phyloP scores from a whole-genome alignment of 2,797 vertebrate species.

The Phoebastria nigripes region DNA sequence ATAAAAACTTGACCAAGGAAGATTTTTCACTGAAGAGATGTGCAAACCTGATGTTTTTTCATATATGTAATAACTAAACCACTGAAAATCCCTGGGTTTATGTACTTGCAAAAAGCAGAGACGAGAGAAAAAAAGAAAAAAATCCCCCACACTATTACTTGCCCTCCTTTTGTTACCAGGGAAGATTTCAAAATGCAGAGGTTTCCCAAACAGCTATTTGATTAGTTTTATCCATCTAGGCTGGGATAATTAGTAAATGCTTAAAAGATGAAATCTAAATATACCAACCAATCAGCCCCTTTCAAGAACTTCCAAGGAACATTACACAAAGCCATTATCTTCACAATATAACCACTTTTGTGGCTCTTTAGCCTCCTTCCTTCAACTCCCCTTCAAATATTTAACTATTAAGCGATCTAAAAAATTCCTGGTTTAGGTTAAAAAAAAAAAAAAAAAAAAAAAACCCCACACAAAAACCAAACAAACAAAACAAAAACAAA shows the following conservation, averaged over 20 bases:
- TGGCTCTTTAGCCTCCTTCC: neutral
- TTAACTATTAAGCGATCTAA: neutral
- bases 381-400: neutral
- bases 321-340: slow-evolving; percentile 54
- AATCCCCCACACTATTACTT: neutral
- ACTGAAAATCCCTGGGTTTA: neutral
- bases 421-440: neutral
- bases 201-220: slow-evolving; percentile 65
- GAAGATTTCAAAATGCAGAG: slow-evolving; percentile 52
- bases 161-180: slow-evolving; percentile 29
- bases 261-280: slow-evolving; percentile 73
- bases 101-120: neutral
- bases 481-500: neutral
- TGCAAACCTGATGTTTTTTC: neutral
- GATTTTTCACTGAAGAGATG: neutral
- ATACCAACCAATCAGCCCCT: slow-evolving; percentile 63
- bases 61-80: neutral
- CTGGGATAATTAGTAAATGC: slow-evolving; percentile 69
- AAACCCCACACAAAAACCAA: no score
- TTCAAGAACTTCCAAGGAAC: slow-evolving; percentile 59
- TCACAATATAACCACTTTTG: slow-evolving; percentile 31
- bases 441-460: neutral
- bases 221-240: slow-evolving; percentile 54
- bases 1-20: neutral
- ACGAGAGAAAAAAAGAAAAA: neutral